Evolutionary conservation across 2,888 invertebrate species (phyloP).

Genomic region (Cataglyphis livida): DNA sequence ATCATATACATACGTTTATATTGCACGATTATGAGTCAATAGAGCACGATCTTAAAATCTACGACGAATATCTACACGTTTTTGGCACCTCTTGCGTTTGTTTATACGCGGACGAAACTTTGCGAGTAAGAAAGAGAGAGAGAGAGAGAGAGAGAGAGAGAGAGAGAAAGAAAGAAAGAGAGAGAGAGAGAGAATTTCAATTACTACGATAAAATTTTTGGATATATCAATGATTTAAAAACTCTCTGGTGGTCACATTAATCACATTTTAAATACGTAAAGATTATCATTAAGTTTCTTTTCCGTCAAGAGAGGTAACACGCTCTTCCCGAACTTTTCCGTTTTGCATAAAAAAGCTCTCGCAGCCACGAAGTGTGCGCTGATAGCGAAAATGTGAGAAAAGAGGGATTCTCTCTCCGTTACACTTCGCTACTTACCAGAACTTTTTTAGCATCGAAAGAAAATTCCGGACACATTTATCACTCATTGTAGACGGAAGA

Average conservation of each 20-base stretch:
- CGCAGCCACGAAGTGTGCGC: conserved; percentile 2
- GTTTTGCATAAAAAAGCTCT: conserved; percentile 16
- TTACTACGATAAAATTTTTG: conserved; percentile 32
- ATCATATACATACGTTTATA: conserved; percentile 57
- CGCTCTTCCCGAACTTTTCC: conserved; percentile 13
- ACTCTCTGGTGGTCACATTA: conserved; percentile 40
- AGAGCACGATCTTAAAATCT: conserved; percentile 68
- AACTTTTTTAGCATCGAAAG: conserved; percentile 16
- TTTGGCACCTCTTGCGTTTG: conserved; percentile 75
- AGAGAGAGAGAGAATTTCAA: conserved; percentile 43
- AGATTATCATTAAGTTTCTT: conserved; percentile 40
- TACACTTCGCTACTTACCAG: conserved; percentile 20
- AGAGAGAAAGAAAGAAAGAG: conserved; percentile 9
- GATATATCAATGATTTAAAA: conserved; percentile 22
- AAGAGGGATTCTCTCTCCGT: neutral
- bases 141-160: conserved; percentile 48
- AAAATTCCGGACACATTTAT: conserved; percentile 13
- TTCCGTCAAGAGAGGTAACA: neutral
- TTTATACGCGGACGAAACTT: conserved; percentile 57
- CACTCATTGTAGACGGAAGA: conserved; percentile 17
- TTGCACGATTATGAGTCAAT: conserved; percentile 64
- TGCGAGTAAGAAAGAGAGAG: conserved; percentile 37
- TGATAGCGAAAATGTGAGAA: neutral
- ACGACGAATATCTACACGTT: conserved; percentile 67
- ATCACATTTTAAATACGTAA: conserved; percentile 49